A percentile compares a stretch with the other conserved stretches of the same genome.
Conservation (phyloP, 2,888 invertebrate species). For the Sphecodes monilicornis region DNA sequence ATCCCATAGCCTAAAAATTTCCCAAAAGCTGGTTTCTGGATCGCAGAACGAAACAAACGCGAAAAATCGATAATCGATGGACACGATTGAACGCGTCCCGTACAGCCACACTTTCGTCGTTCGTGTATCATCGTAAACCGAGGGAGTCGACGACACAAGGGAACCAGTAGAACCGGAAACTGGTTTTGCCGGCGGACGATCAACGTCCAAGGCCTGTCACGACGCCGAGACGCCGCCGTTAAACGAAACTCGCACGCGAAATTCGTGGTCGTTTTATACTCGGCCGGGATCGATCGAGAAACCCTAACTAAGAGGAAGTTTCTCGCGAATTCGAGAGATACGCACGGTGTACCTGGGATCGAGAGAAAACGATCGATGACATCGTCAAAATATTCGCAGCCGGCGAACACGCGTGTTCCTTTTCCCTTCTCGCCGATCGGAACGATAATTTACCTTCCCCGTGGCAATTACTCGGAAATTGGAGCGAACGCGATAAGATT, state of each 20-base stretch:
- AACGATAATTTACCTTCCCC: conserved; percentile 34
- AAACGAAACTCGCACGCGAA: conserved; percentile 67
- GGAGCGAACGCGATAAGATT: conserved; percentile 38
- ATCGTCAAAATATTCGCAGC: conserved; percentile 23
- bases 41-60: too few relatives aligned
- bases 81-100: not conserved
- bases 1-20: too few relatives aligned
- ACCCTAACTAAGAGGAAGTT: conserved; percentile 31
- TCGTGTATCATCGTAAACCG: conserved; percentile 29
- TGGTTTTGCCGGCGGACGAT: conserved; percentile 73
- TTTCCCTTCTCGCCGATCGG: not conserved
- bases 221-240: conserved; percentile 66
- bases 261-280: conserved; percentile 56
- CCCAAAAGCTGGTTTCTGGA: too few relatives aligned
- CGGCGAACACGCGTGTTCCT: not conserved
- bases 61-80: not conserved
- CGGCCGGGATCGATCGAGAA: conserved; percentile 53
- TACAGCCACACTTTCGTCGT: conserved; percentile 15
- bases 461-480: conserved; percentile 42
- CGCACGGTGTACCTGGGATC: not conserved
- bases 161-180: conserved; percentile 66
- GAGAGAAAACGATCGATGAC: conserved; percentile 18
- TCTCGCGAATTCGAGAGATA: too few relatives aligned
- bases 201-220: conserved; percentile 76
- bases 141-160: conserved; percentile 42